Evolutionary conservation across 2,113 vertebrate species (phyloP).

Genomic region (Corvus moneduloides): DNA sequence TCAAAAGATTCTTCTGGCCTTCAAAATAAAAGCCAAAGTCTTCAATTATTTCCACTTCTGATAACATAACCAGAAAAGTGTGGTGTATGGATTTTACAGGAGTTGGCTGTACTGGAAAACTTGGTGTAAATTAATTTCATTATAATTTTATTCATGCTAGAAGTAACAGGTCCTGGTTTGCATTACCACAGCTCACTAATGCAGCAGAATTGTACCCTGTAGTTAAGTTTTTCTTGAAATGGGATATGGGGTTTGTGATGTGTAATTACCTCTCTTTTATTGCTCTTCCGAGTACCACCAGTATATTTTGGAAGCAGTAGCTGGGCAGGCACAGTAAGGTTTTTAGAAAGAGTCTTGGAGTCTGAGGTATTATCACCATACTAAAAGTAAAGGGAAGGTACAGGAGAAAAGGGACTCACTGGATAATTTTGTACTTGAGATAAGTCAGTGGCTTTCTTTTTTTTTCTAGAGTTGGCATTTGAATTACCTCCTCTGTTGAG

Average conservation of each 20-base stretch:
- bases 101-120: not conserved
- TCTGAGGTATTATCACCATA: not conserved
- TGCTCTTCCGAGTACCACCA: not conserved
- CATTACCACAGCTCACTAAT: not conserved
- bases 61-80: not conserved
- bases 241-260: not conserved
- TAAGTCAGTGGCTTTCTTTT: not conserved
- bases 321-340: not conserved
- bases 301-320: not conserved
- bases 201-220: not conserved
- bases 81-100: not conserved
- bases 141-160: not conserved
- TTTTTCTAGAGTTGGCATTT: not conserved
- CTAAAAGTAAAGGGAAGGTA: not conserved
- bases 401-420: not conserved
- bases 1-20: not conserved
- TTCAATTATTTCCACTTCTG: not conserved
- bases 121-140: not conserved
- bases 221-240: not conserved
- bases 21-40: not conserved
- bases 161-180: not conserved
- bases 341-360: not conserved
- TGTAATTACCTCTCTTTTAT: not conserved
- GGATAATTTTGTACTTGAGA: not conserved
- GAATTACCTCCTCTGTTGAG: not conserved